Percentiles rank a stretch among this genome's conserved stretches.
Evolutionary conservation across 2,888 invertebrate genomes (phyloP).

Genomic region (Ochropleura plecta): DNA sequence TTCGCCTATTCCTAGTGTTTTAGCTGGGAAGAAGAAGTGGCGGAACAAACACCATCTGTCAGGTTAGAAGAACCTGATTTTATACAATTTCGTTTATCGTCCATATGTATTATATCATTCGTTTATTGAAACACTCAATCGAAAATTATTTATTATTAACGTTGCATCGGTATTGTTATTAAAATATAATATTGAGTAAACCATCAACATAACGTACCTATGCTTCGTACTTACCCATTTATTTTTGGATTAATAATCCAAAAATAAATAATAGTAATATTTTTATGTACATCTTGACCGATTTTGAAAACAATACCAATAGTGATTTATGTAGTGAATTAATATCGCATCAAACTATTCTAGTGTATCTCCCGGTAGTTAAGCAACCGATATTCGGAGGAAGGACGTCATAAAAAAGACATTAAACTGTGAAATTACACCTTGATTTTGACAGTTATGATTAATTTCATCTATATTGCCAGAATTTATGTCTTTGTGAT

Average conservation of each 20-base stretch:
- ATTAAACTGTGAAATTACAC: background rate
- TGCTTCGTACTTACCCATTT: background rate
- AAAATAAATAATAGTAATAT: no score
- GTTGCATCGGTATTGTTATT: constrained; percentile 8
- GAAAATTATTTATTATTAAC: no score
- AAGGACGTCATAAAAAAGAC: constrained; percentile 6
- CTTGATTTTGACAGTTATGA: background rate
- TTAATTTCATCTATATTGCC: background rate
- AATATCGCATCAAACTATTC: constrained; percentile 35
- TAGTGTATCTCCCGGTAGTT: constrained; percentile 27
- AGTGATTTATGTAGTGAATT: constrained; percentile 23
- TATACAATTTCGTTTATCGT: no score
- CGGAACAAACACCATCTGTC: no score
- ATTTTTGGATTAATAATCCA: no score
- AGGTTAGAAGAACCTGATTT: no score
- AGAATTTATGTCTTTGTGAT: background rate
- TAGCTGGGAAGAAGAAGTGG: no score
- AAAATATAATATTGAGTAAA: constrained; percentile 14
- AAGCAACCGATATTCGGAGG: constrained; percentile 2
- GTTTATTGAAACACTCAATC: constrained; percentile 8
- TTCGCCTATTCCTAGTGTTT: no score
- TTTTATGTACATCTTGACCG: constrained; percentile 23
- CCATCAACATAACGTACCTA: background rate
- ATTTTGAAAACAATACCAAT: constrained; percentile 26
- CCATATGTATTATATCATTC: no score